These are phyloP conservation scores for Burhinus bistriatus DNA, from an alignment of 2,113 vertebrate species.

Conservation along the genomic window DNA sequence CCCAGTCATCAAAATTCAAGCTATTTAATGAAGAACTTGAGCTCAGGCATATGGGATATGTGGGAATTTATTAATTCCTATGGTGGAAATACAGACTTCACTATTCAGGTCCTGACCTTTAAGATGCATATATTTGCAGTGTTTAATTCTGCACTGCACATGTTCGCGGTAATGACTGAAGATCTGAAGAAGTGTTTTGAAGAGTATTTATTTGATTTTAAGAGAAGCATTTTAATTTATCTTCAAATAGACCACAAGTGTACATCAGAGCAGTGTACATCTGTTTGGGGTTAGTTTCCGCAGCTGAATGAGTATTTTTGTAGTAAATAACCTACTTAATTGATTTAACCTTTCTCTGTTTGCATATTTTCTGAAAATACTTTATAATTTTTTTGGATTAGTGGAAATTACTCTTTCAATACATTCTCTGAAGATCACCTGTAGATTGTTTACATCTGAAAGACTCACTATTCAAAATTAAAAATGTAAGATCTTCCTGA, in stretches of 20 bases:
- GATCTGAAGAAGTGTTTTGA: slow-evolving; percentile 16
- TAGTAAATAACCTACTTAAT: slow-evolving; percentile 59
- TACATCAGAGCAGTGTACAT: not conserved
- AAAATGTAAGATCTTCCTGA: not conserved
- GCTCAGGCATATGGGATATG: not conserved
- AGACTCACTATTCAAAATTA: not conserved
- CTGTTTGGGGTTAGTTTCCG: slow-evolving; percentile 23
- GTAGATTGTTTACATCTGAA: not conserved
- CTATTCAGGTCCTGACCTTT: not conserved
- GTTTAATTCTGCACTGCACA: slow-evolving; percentile 1
- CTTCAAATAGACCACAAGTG: slow-evolving; percentile 28
- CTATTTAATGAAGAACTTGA: not conserved
- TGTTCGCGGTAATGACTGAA: not conserved
- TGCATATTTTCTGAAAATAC: slow-evolving; percentile 1
- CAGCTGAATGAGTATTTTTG: slow-evolving; percentile 15
- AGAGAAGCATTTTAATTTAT: slow-evolving; percentile 31
- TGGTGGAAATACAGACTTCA: not conserved
- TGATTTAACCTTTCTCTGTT: slow-evolving; percentile 52
- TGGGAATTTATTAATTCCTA: not conserved
- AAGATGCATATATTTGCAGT: not conserved
- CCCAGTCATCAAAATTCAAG: not conserved
- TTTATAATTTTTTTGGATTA: slow-evolving; percentile 24
- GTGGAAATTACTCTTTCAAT: not conserved
- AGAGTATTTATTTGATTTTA: slow-evolving; percentile 49
- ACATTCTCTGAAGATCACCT: slow-evolving; percentile 31